phyloP scores from a whole-genome alignment of 2,888 invertebrate genomes.

The Spicauda simplicius region DNA sequence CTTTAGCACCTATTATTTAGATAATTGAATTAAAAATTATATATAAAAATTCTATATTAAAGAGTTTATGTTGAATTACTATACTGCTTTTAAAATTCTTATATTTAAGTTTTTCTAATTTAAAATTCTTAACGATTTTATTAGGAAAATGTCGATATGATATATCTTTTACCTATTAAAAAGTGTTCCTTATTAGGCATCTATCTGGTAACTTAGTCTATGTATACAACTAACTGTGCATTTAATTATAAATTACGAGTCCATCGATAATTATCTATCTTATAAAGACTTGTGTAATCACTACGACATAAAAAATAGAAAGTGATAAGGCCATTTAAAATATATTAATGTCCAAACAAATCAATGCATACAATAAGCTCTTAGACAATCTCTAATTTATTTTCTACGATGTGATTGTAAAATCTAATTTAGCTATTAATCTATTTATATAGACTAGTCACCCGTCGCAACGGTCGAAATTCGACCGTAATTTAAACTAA shows the following conservation, averaged over 20 bases:
- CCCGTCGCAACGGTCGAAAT: too few species aligned
- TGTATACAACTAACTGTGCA: slow-evolving; percentile 44
- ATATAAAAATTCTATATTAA: too few species aligned
- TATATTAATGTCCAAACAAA: slow-evolving; percentile 32
- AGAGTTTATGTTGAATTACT: too few species aligned
- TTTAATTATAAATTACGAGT: slow-evolving; percentile 44
- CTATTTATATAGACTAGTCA: not conserved
- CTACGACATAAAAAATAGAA: slow-evolving; percentile 32
- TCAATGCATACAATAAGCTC: slow-evolving; percentile 24
- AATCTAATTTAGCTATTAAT: not conserved
- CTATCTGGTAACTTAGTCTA: not conserved
- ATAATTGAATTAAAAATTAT: too few species aligned
- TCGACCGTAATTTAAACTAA: too few species aligned
- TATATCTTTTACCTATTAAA: too few species aligned
- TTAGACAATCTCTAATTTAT: slow-evolving; percentile 28
- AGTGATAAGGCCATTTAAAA: slow-evolving; percentile 33
- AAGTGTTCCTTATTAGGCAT: not conserved
- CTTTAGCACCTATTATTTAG: too few species aligned
- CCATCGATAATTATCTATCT: slow-evolving; percentile 34
- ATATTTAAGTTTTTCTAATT: too few species aligned
- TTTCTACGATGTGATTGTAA: slow-evolving; percentile 10
- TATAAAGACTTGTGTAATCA: slow-evolving; percentile 23
- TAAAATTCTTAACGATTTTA: too few species aligned
- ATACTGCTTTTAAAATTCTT: too few species aligned
- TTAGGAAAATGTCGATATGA: too few species aligned